Conservation (phyloP, 2,113 vertebrate genomes). For the Corythornis cristatus region DNA sequence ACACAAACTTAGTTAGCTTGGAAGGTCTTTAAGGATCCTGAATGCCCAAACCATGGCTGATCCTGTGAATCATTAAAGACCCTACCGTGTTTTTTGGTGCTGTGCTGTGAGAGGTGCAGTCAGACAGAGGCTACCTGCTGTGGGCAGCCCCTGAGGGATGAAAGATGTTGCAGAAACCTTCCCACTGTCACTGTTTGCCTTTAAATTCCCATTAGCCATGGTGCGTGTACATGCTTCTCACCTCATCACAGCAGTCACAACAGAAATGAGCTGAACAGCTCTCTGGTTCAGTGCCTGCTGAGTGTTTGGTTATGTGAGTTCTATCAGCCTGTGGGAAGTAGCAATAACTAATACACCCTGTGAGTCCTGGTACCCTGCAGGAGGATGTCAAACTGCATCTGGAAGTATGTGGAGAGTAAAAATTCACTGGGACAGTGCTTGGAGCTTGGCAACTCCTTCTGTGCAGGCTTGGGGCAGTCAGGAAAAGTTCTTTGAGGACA, state of each 20-base stretch:
- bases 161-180: background rate
- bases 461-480: background rate
- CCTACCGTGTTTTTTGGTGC: background rate
- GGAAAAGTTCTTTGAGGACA: background rate
- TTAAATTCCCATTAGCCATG: background rate
- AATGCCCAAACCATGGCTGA: background rate
- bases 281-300: background rate
- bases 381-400: background rate
- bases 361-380: background rate
- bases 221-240: accelerated
- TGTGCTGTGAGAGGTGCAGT: background rate
- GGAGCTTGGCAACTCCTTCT: background rate
- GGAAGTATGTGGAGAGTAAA: background rate
- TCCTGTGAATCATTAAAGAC: background rate
- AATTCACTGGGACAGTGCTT: background rate
- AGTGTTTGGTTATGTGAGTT: slow-evolving; percentile 23
- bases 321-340: background rate
- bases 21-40: background rate
- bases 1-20: background rate
- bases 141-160: background rate
- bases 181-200: background rate
- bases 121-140: background rate
- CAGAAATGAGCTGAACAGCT: slow-evolving; percentile 8
- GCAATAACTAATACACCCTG: background rate
- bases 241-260: background rate